Conservation (phyloP, 2,797 vertebrate genomes). For the Sebastes umbrosus region DNA sequence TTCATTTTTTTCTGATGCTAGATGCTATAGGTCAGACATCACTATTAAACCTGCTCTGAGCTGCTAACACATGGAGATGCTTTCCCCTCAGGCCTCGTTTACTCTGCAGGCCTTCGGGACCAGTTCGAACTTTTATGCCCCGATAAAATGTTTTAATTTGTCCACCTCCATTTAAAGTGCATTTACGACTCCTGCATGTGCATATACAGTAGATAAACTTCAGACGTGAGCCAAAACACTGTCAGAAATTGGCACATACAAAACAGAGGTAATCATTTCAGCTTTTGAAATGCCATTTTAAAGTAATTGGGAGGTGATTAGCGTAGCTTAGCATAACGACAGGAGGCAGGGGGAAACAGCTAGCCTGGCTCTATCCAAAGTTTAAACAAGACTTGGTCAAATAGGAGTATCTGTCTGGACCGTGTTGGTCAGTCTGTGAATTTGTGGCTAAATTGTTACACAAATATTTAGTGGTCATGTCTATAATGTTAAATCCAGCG, state of each 20-base stretch:
- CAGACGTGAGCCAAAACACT: not conserved
- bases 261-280: not conserved
- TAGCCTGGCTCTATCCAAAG: not conserved
- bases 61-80: not conserved
- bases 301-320: not conserved
- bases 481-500: no score
- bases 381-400: no score
- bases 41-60: not conserved
- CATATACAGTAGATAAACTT: not conserved
- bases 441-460: no score
- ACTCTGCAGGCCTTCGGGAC: not conserved
- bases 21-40: not conserved
- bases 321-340: not conserved
- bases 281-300: not conserved
- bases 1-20: not conserved
- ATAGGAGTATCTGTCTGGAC: no score
- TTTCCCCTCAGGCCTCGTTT: not conserved
- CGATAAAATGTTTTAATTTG: not conserved
- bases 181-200: not conserved
- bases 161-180: not conserved
- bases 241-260: not conserved
- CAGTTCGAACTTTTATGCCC: not conserved
- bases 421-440: no score
- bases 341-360: not conserved
- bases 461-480: no score